Percentiles rank a stretch among this genome's conserved stretches.
Conservation (phyloP, 2,888 invertebrate genomes). For the Diplolepis rosae region DNA sequence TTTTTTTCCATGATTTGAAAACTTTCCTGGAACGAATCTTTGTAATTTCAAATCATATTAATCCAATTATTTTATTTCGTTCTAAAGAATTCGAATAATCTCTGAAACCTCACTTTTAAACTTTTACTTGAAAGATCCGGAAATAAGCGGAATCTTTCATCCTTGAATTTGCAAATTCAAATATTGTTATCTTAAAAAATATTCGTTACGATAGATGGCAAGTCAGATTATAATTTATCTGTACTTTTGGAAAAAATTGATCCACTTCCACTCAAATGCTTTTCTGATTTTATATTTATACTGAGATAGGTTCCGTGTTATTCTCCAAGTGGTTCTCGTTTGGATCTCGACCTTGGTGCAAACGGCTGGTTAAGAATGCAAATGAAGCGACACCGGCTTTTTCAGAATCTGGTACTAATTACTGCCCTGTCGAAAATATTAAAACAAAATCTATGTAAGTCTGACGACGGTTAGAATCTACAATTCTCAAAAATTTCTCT, state of each 20-base stretch:
- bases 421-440: neutral
- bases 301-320: constrained; percentile 13
- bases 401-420: neutral
- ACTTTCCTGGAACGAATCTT: too few relatives aligned
- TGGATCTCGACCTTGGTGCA: constrained; percentile 13
- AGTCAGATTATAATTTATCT: neutral
- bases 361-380: neutral
- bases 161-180: neutral
- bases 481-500: too few relatives aligned
- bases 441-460: neutral
- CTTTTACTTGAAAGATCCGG: neutral
- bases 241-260: neutral
- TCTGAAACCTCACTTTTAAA: neutral
- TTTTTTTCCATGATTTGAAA: too few relatives aligned
- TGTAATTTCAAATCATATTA: neutral
- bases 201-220: neutral
- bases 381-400: neutral
- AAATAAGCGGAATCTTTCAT: neutral
- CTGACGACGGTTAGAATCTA: too few relatives aligned
- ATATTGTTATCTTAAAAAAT: neutral
- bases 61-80: neutral
- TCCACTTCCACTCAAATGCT: neutral
- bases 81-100: neutral
- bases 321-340: neutral
- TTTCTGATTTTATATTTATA: neutral